Base-by-base conservation (phyloP, 2,888 invertebrate genomes). In the Pheosia gnoma region DNA sequence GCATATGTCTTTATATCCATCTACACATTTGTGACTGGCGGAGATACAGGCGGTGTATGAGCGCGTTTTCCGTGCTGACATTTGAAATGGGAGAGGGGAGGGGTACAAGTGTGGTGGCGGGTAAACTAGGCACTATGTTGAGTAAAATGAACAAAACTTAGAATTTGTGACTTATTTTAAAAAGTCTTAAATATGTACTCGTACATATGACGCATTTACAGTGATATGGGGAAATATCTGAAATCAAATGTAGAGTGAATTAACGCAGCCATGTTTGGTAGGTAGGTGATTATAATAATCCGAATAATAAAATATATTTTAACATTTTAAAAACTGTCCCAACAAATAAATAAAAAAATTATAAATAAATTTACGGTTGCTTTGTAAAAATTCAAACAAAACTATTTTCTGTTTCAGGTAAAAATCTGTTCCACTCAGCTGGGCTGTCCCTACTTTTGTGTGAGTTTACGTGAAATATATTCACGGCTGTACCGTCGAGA, bases 381-480 rank as follows among this genome's bases (percentile, higher is more conserved):
- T 37, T 4, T 45, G 37, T 39, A n/a, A 54, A 54, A 60, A 62
- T 55, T 63, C 41, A 61, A 68, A 38, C 7, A 25, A 5, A 47
- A 4, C 4, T 39, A 10, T 58, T 57, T 45, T 64, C 39, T 68
- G 66, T 74, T 74, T 55, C 72, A 74, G 74, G 74, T 74, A 74
- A 58, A 61, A 58, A 37, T 36, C 49, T 54, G 51, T 59, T 25
- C n/a, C 45, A 51, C 25, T 41, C 59, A 58, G 57, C 36, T 39
- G 60, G 5, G 45, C 45, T 10, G 38, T 43, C 10, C 37, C 10
- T 7, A 9, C 13, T 62, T 43, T 56, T 58, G 41, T 59, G 8
- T 47, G 47, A 56, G 60, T 13, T 63, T 54, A 6, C 52, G 25
- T 43, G 38, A 58, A 62, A 65, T 58, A 60, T 62, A 74, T 71